Percentiles rank a stretch among this genome's conserved stretches.
These are phyloP conservation scores for Amphilophus citrinellus DNA, from an alignment of 2,113 vertebrate species.

Conservation along the genomic window DNA sequence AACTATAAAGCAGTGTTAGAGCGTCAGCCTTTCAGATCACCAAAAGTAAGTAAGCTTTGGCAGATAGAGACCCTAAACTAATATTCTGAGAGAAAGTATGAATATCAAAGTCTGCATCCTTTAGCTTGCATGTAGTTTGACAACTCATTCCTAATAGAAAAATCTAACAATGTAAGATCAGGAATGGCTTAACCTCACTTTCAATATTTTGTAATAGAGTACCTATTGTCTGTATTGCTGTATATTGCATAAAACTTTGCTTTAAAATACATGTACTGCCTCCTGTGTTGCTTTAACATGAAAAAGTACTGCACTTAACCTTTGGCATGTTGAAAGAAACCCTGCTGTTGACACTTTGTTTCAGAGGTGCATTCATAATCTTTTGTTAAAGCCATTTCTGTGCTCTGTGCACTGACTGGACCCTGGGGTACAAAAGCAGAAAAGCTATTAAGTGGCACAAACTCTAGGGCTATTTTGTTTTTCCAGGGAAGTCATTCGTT, in stretches of 20 bases:
- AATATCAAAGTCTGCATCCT: neutral
- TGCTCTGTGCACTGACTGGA: conserved; percentile 37
- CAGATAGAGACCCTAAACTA: neutral
- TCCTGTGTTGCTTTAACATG: conserved; percentile 31
- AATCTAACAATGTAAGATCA: neutral
- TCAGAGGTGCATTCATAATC: conserved; percentile 44
- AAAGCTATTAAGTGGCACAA: conserved; percentile 61
- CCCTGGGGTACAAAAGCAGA: conserved; percentile 35
- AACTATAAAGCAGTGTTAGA: neutral
- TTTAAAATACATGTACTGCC: neutral
- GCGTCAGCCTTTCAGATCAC: neutral
- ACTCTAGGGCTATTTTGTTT: conserved; percentile 56
- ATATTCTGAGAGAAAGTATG: neutral
- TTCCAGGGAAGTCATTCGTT: conserved; percentile 64
- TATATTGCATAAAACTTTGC: neutral
- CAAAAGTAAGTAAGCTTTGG: neutral
- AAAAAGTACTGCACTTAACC: conserved; percentile 59
- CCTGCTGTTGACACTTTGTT: conserved; percentile 44
- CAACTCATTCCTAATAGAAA: neutral
- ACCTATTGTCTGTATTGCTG: neutral
- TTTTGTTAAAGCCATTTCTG: conserved; percentile 52
- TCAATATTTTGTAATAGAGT: neutral
- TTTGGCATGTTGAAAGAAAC: conserved; percentile 45
- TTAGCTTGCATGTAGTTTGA: neutral
- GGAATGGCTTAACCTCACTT: neutral